Evolutionary conservation across 2,888 invertebrate species (phyloP).

Genomic region (Yponomeuta evonymella): DNA sequence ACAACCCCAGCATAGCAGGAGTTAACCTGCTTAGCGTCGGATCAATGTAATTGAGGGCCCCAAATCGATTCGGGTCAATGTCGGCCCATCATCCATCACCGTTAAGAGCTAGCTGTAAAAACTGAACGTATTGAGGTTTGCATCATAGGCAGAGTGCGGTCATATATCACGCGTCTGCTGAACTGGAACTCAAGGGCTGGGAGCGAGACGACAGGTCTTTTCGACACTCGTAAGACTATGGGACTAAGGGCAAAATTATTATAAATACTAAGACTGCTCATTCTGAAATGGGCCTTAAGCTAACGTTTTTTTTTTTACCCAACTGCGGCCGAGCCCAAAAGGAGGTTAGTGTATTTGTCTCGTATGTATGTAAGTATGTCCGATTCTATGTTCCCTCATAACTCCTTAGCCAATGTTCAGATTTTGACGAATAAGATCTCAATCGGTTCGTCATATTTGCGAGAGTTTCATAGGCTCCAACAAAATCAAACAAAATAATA

Average conservation of each 20-base stretch:
- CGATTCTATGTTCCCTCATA: too few species aligned
- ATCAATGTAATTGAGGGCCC: constrained; percentile 5
- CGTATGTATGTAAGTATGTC: too few species aligned
- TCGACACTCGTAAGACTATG: not conserved
- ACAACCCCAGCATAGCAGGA: not conserved
- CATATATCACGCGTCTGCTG: constrained; percentile 51
- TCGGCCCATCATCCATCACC: constrained; percentile 51
- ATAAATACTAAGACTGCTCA: not conserved
- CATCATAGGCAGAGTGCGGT: constrained; percentile 30
- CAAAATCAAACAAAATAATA: too few species aligned
- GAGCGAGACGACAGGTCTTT: not conserved
- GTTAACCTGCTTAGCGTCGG: constrained; percentile 6
- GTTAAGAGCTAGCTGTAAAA: constrained; percentile 36
- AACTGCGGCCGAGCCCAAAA: too few species aligned
- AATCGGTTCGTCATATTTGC: too few species aligned
- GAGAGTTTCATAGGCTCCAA: too few species aligned
- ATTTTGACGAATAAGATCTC: too few species aligned
- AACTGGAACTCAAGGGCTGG: not conserved
- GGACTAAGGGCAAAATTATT: not conserved
- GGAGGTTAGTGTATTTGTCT: too few species aligned
- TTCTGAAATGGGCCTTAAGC: too few species aligned
- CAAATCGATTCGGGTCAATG: constrained; percentile 52
- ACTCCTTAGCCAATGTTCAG: too few species aligned
- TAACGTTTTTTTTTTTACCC: too few species aligned
- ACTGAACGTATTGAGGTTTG: constrained; percentile 37